A percentile compares a stretch with the other conserved stretches of the same genome.
These are phyloP conservation scores for Trichogramma dendrolimi DNA, from an alignment of 2,888 invertebrate genomes.

Conservation along the genomic window DNA sequence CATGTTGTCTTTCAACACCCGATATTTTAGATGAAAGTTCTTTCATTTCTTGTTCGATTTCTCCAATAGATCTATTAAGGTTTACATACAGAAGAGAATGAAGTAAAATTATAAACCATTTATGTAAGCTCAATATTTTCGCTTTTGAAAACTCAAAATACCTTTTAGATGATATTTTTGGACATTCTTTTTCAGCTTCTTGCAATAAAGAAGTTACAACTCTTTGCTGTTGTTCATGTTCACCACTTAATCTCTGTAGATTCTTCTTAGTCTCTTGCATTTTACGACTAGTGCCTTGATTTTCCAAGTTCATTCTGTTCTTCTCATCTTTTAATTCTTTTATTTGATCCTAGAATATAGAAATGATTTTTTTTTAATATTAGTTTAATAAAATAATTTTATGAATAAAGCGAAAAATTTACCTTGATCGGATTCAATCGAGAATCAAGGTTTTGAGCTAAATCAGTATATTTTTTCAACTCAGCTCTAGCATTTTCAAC, in stretches of 20 bases:
- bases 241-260: slow-evolving; percentile 37
- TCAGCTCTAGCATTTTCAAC: slow-evolving; percentile 50
- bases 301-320: slow-evolving; percentile 34
- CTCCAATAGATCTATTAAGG: slow-evolving; percentile 32
- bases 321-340: slow-evolving; percentile 50
- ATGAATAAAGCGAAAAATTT: slow-evolving; percentile 3
- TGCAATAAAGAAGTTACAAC: slow-evolving; percentile 45
- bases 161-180: slow-evolving; percentile 55
- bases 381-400: not conserved
- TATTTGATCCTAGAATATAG: slow-evolving; percentile 51
- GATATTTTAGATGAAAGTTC: slow-evolving; percentile 36
- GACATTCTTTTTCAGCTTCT: slow-evolving; percentile 54
- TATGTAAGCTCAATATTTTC: not conserved
- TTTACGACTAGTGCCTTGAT: slow-evolving; percentile 29
- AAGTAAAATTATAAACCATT: slow-evolving; percentile 9
- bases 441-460: slow-evolving; percentile 32
- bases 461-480: slow-evolving; percentile 34
- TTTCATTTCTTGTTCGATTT: slow-evolving; percentile 31
- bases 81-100: slow-evolving; percentile 2
- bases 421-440: slow-evolving; percentile 39
- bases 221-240: slow-evolving; percentile 49
- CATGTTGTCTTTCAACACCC: slow-evolving; percentile 37
- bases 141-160: slow-evolving; percentile 35
- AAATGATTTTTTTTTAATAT: slow-evolving; percentile 9
- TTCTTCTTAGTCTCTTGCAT: slow-evolving; percentile 30